Conservation (phyloP, 1,140 invertebrate species). For the Brachionus calyciflorus region DNA sequence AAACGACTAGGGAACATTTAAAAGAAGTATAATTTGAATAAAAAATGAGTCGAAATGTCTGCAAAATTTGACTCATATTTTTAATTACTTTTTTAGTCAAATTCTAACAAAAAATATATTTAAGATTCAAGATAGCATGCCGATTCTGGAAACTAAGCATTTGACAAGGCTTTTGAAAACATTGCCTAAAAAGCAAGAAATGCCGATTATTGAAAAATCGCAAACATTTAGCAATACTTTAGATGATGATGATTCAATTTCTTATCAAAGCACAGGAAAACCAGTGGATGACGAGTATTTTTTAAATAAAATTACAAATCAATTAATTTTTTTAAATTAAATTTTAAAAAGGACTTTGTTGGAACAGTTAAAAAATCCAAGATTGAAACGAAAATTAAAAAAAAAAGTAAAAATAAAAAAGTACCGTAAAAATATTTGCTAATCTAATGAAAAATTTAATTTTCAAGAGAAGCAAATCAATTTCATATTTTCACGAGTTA, state of each 20-base stretch:
- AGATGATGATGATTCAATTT: neutral
- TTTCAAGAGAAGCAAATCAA: conserved; percentile 26
- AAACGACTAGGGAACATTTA: conserved; percentile 11
- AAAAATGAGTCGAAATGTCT: neutral
- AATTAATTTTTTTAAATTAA: neutral
- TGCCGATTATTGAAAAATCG: neutral
- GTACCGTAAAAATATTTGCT: too few species aligned
- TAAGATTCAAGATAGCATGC: conserved; percentile 36
- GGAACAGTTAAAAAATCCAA: neutral
- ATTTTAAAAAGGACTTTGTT: neutral
- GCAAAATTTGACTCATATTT: too few species aligned
- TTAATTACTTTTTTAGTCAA: too few species aligned
- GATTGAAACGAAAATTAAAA: neutral
- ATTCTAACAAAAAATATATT: too few species aligned
- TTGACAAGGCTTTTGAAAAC: conserved; percentile 3
- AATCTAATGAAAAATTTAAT: neutral
- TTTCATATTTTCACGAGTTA: neutral
- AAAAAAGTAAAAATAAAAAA: neutral
- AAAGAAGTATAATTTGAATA: conserved; percentile 24
- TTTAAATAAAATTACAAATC: neutral
- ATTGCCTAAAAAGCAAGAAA: neutral
- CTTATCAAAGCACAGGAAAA: neutral
- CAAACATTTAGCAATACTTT: neutral
- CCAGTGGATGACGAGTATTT: neutral
- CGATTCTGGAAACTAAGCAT: conserved; percentile 37